Base-by-base conservation (phyloP, 2,888 invertebrate genomes). In the Idaea straminata region DNA sequence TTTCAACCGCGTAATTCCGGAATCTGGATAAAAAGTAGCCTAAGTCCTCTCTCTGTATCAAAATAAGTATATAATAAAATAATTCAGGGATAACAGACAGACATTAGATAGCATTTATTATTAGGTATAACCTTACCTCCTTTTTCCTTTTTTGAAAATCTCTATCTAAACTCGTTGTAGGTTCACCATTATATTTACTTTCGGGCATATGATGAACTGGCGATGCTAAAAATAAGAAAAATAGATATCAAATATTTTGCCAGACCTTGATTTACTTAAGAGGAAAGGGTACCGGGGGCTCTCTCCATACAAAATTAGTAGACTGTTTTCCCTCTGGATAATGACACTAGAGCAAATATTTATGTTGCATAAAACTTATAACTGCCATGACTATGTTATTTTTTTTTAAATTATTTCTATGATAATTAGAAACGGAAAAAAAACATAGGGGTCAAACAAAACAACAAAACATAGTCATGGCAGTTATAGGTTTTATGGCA, bases 101-200 rank as follows among this genome's bases (percentile, higher is more conserved):
- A 15, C 15, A 57, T 57, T 0, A 34, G 15, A 5, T 25, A n/a
- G 4, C 7, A 36, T n/a, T 62, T 25, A 34, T 36, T 61, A 34
- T 1, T 25, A 25, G 25, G 25, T 2, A 25, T 25, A 25, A 25
- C 64, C 64, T 70, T 85, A 96, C 96, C 94, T 97, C 97, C 83
- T 96, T 96, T 83, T 96, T 95, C 78, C 96, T 95, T 74, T 95
- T 94, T 81, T 96, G 95, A 78, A 98, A 97, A 87, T 97, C 97
- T 71, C 95, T 94, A 86, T 98, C 98, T 83, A 97, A 94, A 77
- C 95, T 95, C 65, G 95, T 95, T 62, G 94, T 95, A 0, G 94
- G 92, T 74, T 95, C 95, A 16, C 93, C 93, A 61, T 93, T 93
- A 71, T 87, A 91, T 82, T 88, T 92, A 63, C 77, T 83, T 66